Base-by-base conservation (phyloP, 2,888 invertebrate genomes). In the Lissocephala sabroskyi region DNA sequence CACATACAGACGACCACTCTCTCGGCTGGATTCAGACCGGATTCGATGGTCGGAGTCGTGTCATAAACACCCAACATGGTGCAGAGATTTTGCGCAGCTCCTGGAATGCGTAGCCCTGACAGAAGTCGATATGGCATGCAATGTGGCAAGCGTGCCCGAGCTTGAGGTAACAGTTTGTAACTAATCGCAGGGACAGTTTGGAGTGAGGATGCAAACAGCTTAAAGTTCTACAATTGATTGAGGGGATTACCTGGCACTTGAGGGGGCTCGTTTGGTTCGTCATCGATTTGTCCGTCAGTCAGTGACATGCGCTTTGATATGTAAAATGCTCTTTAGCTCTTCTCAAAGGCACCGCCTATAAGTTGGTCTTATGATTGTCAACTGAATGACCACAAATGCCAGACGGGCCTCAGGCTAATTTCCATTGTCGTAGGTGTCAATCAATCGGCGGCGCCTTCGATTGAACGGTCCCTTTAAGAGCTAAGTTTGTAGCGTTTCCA, bases 71-170 rank as follows among this genome's bases (percentile, higher is more conserved):
- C n/a, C 65, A 75, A 81, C 68, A 76, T 78, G 81, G 76, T 79
- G 80, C 65, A 79, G 80, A 80, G 78, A 68, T 77, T 68, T 70
- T 80, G 79, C 79, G 71, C 71, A 77, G 81, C 81, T 81, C 79
- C 81, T 81, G 81, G 82, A 81, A 81, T 82, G 81, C 79, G 71
- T 76, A 77, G 70, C 66, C 33, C 46, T 48, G 44, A 53, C 52
- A 54, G 50, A n/a, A n/a, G n/a, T 47, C 42, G 32, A 49, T 30
- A 53, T 48, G 30, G 47, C 35, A 35, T 23, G 14, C 35, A 17
- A 17, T 16, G 19, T 19, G 37, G 45, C 35, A 36, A 35, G 33
- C 16, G 30, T 37, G 43, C 28, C 17, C n/a, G 46, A 51, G 56
- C 49, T 49, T 55, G 50, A 46, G 71, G 71, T 60, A 75, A 67